phyloP scores from a whole-genome alignment of 2,797 vertebrate species.

The Triplophysa bombifrons region DNA sequence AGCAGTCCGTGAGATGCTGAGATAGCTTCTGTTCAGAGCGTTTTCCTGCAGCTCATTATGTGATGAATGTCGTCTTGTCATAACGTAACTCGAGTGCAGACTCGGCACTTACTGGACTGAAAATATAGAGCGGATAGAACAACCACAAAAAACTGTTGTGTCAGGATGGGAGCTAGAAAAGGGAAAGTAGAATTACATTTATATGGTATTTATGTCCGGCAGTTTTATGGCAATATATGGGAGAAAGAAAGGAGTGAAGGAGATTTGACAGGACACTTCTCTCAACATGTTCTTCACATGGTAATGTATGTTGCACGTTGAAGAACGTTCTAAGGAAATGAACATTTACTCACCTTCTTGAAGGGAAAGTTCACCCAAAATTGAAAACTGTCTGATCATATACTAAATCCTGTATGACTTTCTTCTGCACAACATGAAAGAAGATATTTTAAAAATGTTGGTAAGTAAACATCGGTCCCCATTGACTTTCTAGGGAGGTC shows the following conservation, averaged over 20 bases:
- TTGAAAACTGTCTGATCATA: too few relatives aligned
- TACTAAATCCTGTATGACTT: too few relatives aligned
- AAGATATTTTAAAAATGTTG: too few relatives aligned
- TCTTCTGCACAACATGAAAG: too few relatives aligned
- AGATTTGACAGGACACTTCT: not conserved
- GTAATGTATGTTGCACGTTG: too few relatives aligned
- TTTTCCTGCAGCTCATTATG: conserved; percentile 69
- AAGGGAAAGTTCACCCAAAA: too few relatives aligned
- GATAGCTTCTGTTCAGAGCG: conserved; percentile 63
- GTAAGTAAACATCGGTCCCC: too few relatives aligned
- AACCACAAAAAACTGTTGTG: conserved; percentile 58
- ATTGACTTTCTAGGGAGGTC: too few relatives aligned
- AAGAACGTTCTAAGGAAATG: too few relatives aligned
- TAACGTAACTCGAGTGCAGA: conserved; percentile 67
- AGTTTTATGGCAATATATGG: conserved; percentile 46
- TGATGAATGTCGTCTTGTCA: conserved; percentile 77
- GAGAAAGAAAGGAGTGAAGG: conserved; percentile 53
- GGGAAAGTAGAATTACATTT: conserved; percentile 64
- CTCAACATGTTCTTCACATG: not conserved
- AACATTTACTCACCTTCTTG: too few relatives aligned
- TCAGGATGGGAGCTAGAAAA: conserved; percentile 60
- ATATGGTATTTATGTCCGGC: conserved; percentile 66
- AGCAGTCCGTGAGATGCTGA: conserved; percentile 47
- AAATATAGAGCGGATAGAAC: conserved; percentile 3
- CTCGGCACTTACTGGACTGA: conserved; percentile 56